Conservation (phyloP, 2,888 invertebrate species). For the Callyntrura sp. region DNA sequence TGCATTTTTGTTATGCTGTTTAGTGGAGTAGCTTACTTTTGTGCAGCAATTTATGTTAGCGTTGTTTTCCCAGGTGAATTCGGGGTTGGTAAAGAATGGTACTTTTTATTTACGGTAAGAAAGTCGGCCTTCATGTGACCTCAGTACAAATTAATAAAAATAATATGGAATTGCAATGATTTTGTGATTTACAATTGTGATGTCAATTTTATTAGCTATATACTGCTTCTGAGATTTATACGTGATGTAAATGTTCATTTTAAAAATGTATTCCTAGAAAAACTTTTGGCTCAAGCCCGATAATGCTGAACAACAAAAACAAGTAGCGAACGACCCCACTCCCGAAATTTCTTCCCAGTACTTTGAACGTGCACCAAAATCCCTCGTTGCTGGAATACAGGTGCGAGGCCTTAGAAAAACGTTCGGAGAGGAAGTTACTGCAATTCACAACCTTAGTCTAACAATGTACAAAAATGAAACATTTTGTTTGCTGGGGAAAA, state of each 20-base stretch:
- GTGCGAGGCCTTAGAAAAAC: conserved; percentile 84
- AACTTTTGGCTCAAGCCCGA: conserved; percentile 38
- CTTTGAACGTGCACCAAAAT: conserved; percentile 85
- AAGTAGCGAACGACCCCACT: background rate
- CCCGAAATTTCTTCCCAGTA: conserved; percentile 44
- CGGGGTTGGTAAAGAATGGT: conserved; percentile 89
- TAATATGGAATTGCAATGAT: no score
- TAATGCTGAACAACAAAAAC: background rate
- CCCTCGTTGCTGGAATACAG: conserved; percentile 85
- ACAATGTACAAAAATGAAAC: conserved; percentile 93
- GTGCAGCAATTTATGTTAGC: conserved; percentile 88
- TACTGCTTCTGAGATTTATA: no score
- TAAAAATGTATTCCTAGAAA: no score
- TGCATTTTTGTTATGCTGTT: conserved; percentile 79
- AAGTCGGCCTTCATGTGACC: no score
- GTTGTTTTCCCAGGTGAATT: conserved; percentile 89
- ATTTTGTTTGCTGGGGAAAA: conserved; percentile 88
- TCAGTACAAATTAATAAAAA: no score
- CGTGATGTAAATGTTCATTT: no score
- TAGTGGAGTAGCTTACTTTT: conserved; percentile 86
- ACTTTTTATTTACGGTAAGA: conserved; percentile 88
- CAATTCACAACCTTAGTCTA: conserved; percentile 90
- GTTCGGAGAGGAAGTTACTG: conserved; percentile 85
- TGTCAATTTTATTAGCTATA: no score
- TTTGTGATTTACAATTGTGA: no score